Evolutionary conservation across 2,888 invertebrate genomes (phyloP), one percentile per base, ranked within the genome.

Genomic region (Pristionchus mayeri): DNA sequence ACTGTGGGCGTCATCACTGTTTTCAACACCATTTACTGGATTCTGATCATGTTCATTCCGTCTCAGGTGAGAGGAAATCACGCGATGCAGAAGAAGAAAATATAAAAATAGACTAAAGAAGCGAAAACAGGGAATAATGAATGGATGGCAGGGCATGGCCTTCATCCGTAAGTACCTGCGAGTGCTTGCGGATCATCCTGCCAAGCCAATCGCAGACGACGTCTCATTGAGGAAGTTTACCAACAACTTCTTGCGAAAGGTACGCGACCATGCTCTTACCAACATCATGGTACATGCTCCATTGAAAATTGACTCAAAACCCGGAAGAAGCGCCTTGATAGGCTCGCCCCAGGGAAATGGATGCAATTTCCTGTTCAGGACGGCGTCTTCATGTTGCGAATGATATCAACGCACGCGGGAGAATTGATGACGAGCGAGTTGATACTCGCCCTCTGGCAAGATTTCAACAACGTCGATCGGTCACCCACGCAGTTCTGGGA

Each of bases 351-450:
- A 13, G 44, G 13, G 44, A 44, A 44, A 44, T n/a, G n/a, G 37
- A 27, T 48, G 60, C 54, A 16, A 54, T 54, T 54, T 54, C 13
- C n/a, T n/a, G n/a, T n/a, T n/a, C 27, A 82, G 81, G 81, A 82
- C 87, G 93, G 93, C 71, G 89, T 93, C n/a, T 93, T 93, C 86
- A 93, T 93, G 92, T 88, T 93, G 50, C 90, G 93, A 30, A 93
- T 93, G 91, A 92, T 93, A 81, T 92, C 92, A 4, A 93, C 93
- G 2, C 93, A 93, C 85, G 93, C 93, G 44, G 93, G 93, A 50
- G 93, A 93, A 82, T 87, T 93, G 57, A 92, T 93, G 91, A 91
- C 88, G 85, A 90, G 91, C 85, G 93, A 93, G 86, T 86, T 93
- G 85, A 92, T 93, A 21, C 88, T 93, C 50, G 91, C 92, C 11